Evolutionary conservation across 2,888 invertebrate species (phyloP).

Genomic region (Oxystoma pomonae): DNA sequence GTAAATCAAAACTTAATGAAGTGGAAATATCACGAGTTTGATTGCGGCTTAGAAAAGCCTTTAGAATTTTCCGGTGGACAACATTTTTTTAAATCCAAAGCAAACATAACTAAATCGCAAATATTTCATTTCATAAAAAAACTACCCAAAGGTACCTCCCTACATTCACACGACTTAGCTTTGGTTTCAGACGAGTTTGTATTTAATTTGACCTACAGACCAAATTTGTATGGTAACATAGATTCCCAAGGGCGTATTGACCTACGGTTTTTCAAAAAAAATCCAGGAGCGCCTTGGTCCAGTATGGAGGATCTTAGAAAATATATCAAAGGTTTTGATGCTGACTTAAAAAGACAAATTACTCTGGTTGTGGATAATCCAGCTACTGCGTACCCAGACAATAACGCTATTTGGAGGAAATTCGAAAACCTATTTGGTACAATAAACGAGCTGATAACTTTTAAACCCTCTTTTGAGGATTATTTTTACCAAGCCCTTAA

Average conservation of each 20-base stretch:
- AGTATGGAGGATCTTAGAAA: slow-evolving; percentile 26
- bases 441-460: slow-evolving; percentile 48
- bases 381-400: slow-evolving; percentile 36
- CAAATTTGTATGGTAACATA: slow-evolving; percentile 51
- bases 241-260: slow-evolving; percentile 28
- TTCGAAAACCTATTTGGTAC: slow-evolving; percentile 51
- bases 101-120: slow-evolving; percentile 56
- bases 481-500: slow-evolving; percentile 54
- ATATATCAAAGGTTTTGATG: slow-evolving; percentile 47
- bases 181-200: slow-evolving; percentile 59
- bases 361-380: slow-evolving; percentile 52
- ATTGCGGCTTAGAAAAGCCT: slow-evolving; percentile 35
- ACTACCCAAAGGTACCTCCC: slow-evolving; percentile 70
- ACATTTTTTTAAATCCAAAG: slow-evolving; percentile 61
- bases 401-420: slow-evolving; percentile 50
- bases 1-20: slow-evolving; percentile 39
- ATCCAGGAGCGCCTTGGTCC: slow-evolving; percentile 25
- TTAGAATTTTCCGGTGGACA: slow-evolving; percentile 56
- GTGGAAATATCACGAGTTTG: slow-evolving; percentile 36
- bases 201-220: slow-evolving; percentile 56
- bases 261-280: slow-evolving; percentile 35
- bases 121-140: slow-evolving; percentile 61
- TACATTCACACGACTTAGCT: slow-evolving; percentile 66
- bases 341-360: slow-evolving; percentile 51
- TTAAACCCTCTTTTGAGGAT: slow-evolving; percentile 54